Evolutionary conservation across 2,113 vertebrate genomes (phyloP).

Genomic region (Dasyurus viverrinus): DNA sequence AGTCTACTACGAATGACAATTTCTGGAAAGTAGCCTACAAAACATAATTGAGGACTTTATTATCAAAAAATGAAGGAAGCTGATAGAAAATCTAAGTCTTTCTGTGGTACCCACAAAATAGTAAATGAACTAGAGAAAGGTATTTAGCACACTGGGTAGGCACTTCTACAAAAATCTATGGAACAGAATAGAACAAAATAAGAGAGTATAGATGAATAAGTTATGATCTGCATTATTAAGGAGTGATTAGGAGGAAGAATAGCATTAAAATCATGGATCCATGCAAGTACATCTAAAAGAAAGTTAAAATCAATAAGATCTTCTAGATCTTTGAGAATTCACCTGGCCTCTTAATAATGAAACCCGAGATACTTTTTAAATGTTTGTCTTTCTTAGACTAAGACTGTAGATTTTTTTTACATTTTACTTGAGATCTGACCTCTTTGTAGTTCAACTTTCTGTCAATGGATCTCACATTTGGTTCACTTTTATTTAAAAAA

Average conservation of each 20-base stretch:
- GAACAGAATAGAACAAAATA: background rate
- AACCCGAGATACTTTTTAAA: constrained; percentile 12
- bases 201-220: background rate
- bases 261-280: background rate
- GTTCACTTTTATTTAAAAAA: background rate
- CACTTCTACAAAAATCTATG: background rate
- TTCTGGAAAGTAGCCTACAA: background rate
- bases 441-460: background rate
- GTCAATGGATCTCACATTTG: background rate
- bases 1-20: background rate
- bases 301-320: background rate
- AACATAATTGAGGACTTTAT: background rate
- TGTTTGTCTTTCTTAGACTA: constrained; percentile 1
- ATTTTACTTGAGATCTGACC: background rate
- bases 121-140: background rate
- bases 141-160: background rate
- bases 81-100: background rate
- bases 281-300: background rate
- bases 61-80: background rate
- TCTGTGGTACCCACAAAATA: background rate
- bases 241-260: background rate
- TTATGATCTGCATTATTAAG: background rate
- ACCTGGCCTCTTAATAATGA: constrained; percentile 44
- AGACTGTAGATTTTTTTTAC: background rate
- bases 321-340: constrained; percentile 11